These are phyloP conservation scores for Bimastos eiseni DNA, from an alignment of 2,888 invertebrate genomes.

Conservation along the genomic window DNA sequence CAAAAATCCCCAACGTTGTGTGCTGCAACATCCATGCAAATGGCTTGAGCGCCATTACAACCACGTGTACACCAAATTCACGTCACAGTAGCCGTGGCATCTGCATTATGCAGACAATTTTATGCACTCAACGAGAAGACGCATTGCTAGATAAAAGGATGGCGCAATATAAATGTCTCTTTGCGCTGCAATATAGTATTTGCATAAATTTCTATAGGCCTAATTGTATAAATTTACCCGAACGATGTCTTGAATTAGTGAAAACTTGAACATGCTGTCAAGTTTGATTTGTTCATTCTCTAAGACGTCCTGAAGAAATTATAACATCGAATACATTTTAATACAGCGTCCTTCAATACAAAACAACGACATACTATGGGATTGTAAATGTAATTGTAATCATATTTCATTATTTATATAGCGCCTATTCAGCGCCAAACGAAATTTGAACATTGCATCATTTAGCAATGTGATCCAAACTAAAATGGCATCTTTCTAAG, in stretches of 20 bases:
- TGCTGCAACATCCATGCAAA: not conserved
- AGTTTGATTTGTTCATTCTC: constrained; percentile 88
- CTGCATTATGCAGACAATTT: not conserved
- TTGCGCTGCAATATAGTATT: not conserved
- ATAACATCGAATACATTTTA: not conserved
- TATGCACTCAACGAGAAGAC: not conserved
- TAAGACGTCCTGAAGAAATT: constrained; percentile 65
- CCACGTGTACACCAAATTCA: not conserved
- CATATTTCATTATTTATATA: no score
- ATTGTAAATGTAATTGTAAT: not conserved
- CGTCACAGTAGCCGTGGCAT: not conserved
- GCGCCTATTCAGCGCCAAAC: no score
- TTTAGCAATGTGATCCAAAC: not conserved
- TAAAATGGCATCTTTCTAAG: not conserved
- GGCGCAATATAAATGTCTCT: not conserved
- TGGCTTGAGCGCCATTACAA: not conserved
- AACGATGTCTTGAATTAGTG: constrained; percentile 90
- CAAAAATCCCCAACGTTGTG: not conserved
- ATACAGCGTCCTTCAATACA: not conserved
- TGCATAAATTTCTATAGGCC: not conserved
- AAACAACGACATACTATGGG: not conserved
- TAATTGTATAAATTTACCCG: constrained; percentile 73
- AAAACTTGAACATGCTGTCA: constrained; percentile 90
- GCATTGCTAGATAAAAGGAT: not conserved
- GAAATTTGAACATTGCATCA: no score